A percentile compares a stretch with the other conserved stretches of the same genome.
These are phyloP conservation scores for Maylandia zebra DNA, from an alignment of 2,113 vertebrate genomes.

Conservation along the genomic window DNA sequence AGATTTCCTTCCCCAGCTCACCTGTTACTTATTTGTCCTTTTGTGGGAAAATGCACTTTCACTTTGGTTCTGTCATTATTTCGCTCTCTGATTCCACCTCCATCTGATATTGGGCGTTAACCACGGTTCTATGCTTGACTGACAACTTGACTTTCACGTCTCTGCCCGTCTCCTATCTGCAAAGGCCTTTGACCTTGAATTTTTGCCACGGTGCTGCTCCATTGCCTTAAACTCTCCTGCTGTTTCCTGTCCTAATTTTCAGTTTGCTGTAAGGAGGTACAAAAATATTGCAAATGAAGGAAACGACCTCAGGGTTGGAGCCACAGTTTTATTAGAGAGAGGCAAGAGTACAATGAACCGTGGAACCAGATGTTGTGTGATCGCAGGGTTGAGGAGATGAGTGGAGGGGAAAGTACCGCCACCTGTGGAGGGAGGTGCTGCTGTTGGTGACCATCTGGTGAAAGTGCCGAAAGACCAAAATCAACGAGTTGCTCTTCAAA, in stretches of 20 bases:
- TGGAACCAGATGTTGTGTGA: slow-evolving; percentile 41
- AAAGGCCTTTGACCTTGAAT: background rate
- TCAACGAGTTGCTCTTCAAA: background rate
- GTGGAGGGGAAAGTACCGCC: background rate
- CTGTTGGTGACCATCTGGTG: slow-evolving; percentile 20
- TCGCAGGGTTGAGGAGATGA: slow-evolving; percentile 4
- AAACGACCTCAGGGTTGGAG: background rate
- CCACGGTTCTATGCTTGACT: background rate
- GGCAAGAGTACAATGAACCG: background rate
- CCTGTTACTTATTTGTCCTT: background rate
- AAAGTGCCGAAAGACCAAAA: background rate
- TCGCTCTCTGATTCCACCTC: background rate
- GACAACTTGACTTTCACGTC: background rate
- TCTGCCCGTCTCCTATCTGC: background rate
- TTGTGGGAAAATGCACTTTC: background rate
- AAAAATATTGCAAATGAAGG: background rate
- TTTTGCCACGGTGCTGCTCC: background rate
- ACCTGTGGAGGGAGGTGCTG: slow-evolving; percentile 24
- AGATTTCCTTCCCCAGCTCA: background rate
- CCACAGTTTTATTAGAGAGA: background rate
- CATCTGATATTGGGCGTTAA: accelerated
- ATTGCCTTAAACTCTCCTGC: background rate
- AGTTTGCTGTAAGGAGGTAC: background rate
- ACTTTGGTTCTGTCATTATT: background rate
- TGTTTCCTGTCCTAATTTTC: background rate